These are phyloP conservation scores for Eupeodes latifasciatus DNA, from an alignment of 2,888 invertebrate genomes.

Conservation along the genomic window DNA sequence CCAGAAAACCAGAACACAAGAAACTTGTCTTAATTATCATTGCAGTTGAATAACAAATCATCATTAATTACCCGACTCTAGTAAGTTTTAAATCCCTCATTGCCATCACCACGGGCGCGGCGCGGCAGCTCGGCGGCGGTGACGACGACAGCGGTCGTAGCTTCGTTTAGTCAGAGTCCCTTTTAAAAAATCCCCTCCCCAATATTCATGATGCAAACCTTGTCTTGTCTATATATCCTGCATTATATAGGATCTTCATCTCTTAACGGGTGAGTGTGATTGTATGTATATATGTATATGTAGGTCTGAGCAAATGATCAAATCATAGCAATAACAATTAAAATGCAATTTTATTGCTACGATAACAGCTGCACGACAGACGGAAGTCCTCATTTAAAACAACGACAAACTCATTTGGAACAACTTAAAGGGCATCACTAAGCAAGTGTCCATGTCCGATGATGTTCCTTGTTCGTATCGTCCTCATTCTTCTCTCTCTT, in stretches of 20 bases:
- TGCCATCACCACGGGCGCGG: background rate
- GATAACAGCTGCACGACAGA: conserved; percentile 70
- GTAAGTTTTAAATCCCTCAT: conserved; percentile 8
- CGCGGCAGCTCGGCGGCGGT: no score
- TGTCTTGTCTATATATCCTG: background rate
- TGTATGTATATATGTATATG: background rate
- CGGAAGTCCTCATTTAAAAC: conserved; percentile 72
- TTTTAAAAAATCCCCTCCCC: background rate
- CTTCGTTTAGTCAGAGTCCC: no score
- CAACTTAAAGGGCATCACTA: conserved; percentile 56
- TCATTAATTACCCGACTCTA: conserved; percentile 16
- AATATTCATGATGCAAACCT: background rate
- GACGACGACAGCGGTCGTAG: no score
- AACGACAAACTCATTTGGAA: conserved; percentile 66
- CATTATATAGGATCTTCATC: background rate
- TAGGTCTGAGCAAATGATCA: conserved; percentile 55
- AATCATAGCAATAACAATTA: conserved; percentile 70
- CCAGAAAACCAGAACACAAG: background rate
- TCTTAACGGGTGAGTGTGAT: background rate
- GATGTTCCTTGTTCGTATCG: background rate
- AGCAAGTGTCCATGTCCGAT: conserved; percentile 65
- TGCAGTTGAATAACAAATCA: conserved; percentile 34
- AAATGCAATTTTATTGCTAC: conserved; percentile 75
- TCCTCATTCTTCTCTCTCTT: background rate
- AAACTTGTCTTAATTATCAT: conserved; percentile 10